These are phyloP conservation scores for Pan paniscus DNA, from an alignment of 2,113 vertebrate species.

Conservation along the genomic window DNA sequence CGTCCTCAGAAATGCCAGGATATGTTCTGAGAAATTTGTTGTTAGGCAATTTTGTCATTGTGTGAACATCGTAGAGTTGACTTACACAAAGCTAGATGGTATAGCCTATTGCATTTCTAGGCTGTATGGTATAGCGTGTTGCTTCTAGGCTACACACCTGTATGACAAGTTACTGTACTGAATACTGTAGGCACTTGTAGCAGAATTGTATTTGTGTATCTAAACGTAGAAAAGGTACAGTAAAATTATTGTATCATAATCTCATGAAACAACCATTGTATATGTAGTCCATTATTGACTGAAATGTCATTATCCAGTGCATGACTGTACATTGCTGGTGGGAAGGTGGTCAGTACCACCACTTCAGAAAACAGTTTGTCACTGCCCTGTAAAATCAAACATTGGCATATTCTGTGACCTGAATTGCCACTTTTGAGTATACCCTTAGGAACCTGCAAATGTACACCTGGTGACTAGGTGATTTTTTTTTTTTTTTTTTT, in stretches of 20 bases:
- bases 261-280: not conserved
- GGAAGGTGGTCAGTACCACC: not conserved
- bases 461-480: not conserved
- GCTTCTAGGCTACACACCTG: not conserved
- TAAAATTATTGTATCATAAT: not conserved
- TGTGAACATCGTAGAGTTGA: not conserved
- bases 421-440: not conserved
- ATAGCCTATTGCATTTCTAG: not conserved
- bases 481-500: too few relatives aligned
- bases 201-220: not conserved
- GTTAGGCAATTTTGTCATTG: not conserved
- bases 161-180: not conserved
- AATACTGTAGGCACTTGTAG: not conserved
- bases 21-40: not conserved
- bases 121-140: not conserved
- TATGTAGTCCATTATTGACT: not conserved
- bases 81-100: not conserved
- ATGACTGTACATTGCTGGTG: not conserved
- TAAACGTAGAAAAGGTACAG: not conserved
- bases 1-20: not conserved
- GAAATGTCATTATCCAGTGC: not conserved
- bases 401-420: not conserved
- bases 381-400: not conserved
- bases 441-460: not conserved
- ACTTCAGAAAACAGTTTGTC: not conserved